Evolutionary conservation across 2,888 invertebrate species (phyloP).

Genomic region (Sinodicranocentrus sp.): DNA sequence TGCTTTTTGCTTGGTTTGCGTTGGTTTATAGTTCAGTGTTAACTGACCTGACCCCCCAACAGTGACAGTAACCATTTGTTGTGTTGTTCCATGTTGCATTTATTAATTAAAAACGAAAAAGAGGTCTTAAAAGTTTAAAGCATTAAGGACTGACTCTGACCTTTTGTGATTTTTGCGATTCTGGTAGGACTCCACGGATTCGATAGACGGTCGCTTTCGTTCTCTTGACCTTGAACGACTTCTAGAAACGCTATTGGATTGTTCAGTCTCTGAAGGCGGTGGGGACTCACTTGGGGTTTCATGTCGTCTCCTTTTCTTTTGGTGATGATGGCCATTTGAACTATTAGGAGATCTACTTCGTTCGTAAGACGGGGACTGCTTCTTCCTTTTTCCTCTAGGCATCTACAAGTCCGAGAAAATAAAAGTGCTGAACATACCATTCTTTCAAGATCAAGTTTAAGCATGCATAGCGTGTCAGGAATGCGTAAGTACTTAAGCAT

Average conservation of each 20-base stretch:
- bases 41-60: too few relatives aligned
- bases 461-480: too few relatives aligned
- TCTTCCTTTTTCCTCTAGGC: conserved; percentile 74
- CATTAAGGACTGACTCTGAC: conserved; percentile 41
- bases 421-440: neutral
- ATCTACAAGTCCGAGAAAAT: conserved; percentile 58
- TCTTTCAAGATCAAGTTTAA: too few relatives aligned
- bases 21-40: too few relatives aligned
- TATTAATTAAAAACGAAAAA: neutral
- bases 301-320: conserved; percentile 67
- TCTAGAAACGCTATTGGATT: conserved; percentile 43
- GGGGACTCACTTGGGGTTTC: conserved; percentile 49
- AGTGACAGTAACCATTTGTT: too few relatives aligned
- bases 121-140: neutral
- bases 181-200: conserved; percentile 32
- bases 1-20: too few relatives aligned
- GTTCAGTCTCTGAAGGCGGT: conserved; percentile 30
- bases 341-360: conserved; percentile 66
- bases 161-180: conserved; percentile 48
- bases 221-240: conserved; percentile 47
- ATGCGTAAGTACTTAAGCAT: too few relatives aligned
- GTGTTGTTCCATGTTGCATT: neutral
- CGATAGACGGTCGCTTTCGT: conserved; percentile 8
- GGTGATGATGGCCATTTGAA: conserved; percentile 61
- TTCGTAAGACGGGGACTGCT: conserved; percentile 69